phyloP scores from a whole-genome alignment of 2,113 vertebrate genomes.

The Bucco capensis region DNA sequence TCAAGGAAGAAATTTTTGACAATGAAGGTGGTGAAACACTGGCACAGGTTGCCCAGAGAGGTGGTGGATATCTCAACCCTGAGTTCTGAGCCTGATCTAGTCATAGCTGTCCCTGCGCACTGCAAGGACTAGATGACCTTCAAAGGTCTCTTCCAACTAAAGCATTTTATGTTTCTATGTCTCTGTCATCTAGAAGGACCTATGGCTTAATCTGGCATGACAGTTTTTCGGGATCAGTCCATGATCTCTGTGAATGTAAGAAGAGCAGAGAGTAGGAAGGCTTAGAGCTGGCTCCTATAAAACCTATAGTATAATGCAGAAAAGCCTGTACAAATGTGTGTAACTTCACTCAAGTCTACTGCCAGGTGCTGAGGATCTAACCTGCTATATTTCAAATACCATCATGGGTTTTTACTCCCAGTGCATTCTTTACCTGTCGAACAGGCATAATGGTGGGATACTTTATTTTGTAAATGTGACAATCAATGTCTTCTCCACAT shows the following conservation, averaged over 20 bases:
- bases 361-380: constrained; percentile 12
- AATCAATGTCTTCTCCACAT: constrained; percentile 49
- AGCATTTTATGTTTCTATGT: no score
- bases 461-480: constrained; percentile 67
- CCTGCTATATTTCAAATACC: not conserved
- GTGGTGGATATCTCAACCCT: no score
- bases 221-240: not conserved
- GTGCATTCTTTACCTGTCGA: constrained; percentile 53
- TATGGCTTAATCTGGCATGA: constrained; percentile 32
- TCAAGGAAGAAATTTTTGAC: no score
- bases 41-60: no score
- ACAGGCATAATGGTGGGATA: constrained; percentile 40
- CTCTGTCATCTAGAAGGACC: no score
- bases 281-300: not conserved
- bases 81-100: no score
- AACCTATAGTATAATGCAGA: not conserved
- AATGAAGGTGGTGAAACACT: no score
- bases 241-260: not conserved
- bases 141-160: no score
- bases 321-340: not conserved
- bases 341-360: not conserved
- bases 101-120: no score
- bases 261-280: not conserved
- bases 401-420: not conserved
- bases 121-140: no score